Percentiles rank a stretch among this genome's conserved stretches.
Evolutionary conservation across 2,113 vertebrate species (phyloP).

Genomic region (Eulemur rufifrons): DNA sequence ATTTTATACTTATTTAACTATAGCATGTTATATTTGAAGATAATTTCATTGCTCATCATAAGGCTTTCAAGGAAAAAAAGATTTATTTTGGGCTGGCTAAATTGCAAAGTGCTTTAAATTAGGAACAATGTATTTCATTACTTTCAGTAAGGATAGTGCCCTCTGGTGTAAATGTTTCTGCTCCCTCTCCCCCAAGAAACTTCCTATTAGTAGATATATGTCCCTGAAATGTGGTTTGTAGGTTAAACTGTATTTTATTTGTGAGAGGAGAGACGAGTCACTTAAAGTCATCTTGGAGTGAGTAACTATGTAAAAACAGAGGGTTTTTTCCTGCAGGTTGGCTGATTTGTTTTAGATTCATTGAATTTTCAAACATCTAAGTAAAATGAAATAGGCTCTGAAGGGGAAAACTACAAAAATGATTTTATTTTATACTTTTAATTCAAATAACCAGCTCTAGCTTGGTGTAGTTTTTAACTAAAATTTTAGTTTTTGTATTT

Average conservation of each 20-base stretch:
- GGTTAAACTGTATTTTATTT: not conserved
- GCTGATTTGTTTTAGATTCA: not conserved
- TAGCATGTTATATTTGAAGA: not conserved
- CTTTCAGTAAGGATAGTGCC: not conserved
- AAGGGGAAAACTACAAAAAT: not conserved
- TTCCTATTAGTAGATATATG: not conserved
- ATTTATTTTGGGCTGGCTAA: not conserved
- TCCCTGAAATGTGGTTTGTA: not conserved
- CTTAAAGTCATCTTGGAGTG: not conserved
- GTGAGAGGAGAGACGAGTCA: not conserved
- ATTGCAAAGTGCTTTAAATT: not conserved
- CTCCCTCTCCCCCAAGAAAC: not conserved
- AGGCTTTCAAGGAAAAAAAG: not conserved
- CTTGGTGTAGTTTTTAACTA: not conserved
- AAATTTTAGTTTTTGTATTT: not conserved
- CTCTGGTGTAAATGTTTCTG: constrained; percentile 41
- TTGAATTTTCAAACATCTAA: not conserved
- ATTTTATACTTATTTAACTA: not conserved
- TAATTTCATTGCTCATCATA: not conserved
- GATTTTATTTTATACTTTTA: not conserved
- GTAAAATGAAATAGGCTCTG: not conserved
- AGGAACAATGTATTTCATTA: not conserved
- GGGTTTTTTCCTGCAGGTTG: not conserved
- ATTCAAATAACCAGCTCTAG: not conserved
- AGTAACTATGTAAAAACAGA: not conserved